These are phyloP conservation scores for Irena cyanogastra DNA, from an alignment of 2,113 vertebrate genomes.

Conservation along the genomic window DNA sequence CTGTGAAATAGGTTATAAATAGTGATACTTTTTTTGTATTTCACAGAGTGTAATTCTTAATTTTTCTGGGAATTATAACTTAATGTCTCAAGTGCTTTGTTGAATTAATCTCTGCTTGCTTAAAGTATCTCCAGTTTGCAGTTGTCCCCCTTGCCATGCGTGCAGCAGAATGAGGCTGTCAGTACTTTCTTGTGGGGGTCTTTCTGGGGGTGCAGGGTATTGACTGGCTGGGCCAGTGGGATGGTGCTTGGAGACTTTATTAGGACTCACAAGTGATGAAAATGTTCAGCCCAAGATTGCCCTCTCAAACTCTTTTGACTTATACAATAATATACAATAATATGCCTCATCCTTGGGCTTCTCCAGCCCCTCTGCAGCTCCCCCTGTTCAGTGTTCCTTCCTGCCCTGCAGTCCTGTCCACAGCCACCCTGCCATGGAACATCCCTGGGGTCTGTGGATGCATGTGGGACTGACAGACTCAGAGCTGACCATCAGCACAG, in stretches of 20 bases:
- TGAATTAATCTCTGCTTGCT: background rate
- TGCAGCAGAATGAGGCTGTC: background rate
- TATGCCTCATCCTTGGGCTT: background rate
- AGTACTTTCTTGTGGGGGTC: background rate
- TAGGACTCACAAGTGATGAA: background rate
- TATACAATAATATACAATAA: too few relatives aligned
- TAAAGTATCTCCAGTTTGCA: background rate
- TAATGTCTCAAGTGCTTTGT: background rate
- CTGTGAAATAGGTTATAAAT: background rate
- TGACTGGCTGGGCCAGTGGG: background rate
- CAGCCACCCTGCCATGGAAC: background rate
- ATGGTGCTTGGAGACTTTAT: background rate
- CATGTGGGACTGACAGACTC: background rate
- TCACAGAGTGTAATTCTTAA: background rate
- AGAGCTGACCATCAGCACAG: background rate
- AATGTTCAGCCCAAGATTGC: background rate
- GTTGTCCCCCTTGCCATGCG: rapidly evolving
- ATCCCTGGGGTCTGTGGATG: background rate
- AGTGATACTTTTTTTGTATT: background rate
- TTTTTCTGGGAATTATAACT: background rate
- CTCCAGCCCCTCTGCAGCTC: background rate
- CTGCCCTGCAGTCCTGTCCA: background rate
- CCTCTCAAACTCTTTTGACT: background rate
- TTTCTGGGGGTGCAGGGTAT: background rate
- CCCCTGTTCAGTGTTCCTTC: background rate